Evolutionary conservation across 2,113 vertebrate genomes (phyloP).

Genomic region (Sitta europaea): DNA sequence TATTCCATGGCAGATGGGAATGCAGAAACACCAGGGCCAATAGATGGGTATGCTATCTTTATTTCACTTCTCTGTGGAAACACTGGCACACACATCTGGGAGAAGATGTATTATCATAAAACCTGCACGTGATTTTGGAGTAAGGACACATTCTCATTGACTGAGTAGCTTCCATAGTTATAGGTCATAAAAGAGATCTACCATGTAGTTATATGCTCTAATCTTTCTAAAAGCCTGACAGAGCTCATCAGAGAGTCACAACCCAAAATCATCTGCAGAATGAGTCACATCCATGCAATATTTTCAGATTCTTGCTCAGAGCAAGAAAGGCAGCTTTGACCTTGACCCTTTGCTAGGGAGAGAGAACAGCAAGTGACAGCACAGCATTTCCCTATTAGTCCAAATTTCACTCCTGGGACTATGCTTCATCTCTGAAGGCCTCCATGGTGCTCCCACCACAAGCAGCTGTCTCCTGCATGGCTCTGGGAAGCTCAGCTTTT

Average conservation of each 20-base stretch:
- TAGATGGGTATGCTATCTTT: not conserved
- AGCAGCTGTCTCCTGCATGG: not conserved
- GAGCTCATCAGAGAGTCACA: not conserved
- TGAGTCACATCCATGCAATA: not conserved
- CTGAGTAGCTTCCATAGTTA: not conserved
- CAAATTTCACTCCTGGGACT: not conserved
- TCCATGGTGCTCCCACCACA: accelerated
- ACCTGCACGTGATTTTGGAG: not conserved
- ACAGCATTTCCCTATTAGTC: not conserved
- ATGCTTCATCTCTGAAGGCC: not conserved
- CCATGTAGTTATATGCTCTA: not conserved
- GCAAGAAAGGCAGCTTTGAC: not conserved
- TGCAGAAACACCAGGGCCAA: not conserved
- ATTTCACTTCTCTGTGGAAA: not conserved
- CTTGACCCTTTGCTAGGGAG: not conserved
- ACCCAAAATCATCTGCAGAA: not conserved
- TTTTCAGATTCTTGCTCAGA: not conserved
- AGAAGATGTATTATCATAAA: not conserved
- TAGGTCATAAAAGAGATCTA: not conserved
- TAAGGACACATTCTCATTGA: not conserved
- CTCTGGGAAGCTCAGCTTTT: not conserved
- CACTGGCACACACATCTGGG: not conserved
- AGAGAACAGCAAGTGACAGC: not conserved
- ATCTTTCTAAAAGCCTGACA: not conserved
- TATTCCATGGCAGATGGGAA: not conserved